Conservation (phyloP, 2,113 vertebrate species). For the Syngnathoides biaculeatus region DNA sequence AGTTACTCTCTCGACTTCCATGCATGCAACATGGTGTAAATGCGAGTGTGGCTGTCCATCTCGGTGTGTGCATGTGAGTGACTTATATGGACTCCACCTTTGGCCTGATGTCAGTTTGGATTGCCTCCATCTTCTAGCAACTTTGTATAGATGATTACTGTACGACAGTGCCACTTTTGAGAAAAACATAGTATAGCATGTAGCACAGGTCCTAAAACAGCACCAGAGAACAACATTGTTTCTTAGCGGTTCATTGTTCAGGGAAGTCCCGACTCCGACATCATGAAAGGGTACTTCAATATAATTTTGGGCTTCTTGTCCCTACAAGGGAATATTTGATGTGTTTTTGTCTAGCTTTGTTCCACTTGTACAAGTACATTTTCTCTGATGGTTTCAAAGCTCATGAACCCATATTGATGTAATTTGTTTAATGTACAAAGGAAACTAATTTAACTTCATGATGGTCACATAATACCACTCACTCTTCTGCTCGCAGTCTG, state of each 20-base stretch:
- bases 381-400: neutral
- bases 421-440: slow-evolving; percentile 17
- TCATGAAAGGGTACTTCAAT: neutral
- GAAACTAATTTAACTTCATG: slow-evolving; percentile 24
- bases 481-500: slow-evolving; percentile 54
- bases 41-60: neutral
- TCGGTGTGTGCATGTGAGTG: neutral
- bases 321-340: slow-evolving; percentile 1
- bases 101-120: neutral
- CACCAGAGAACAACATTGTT: neutral
- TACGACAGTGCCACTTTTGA: neutral
- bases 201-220: neutral
- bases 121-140: neutral
- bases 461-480: slow-evolving; percentile 44
- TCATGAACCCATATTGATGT: neutral
- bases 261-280: neutral
- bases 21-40: neutral
- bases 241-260: slow-evolving; percentile 1
- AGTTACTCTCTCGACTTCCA: too few relatives aligned
- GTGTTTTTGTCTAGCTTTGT: slow-evolving; percentile 3
- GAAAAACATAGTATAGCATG: neutral
- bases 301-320: neutral
- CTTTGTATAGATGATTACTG: neutral
- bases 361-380: slow-evolving; percentile 1
- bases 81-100: neutral